Percentiles rank a stretch among this genome's conserved stretches.
These are phyloP conservation scores for Holotrichia oblita DNA, from an alignment of 1,140 invertebrate genomes.

Conservation along the genomic window DNA sequence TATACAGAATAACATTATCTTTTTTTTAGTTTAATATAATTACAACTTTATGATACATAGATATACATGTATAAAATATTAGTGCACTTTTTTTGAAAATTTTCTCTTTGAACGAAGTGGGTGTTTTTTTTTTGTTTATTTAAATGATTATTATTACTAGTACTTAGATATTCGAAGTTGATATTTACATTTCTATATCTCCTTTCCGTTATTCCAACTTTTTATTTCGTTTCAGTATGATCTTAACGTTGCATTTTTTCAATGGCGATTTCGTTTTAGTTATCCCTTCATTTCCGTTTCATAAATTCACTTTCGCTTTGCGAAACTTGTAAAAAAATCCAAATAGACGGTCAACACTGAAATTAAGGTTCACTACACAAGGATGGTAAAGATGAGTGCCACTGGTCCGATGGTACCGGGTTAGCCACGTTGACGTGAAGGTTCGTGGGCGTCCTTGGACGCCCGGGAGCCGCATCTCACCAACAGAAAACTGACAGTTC, in stretches of 20 bases:
- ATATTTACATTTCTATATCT: conserved; percentile 37
- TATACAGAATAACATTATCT: conserved; percentile 45
- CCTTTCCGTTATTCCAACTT: background rate
- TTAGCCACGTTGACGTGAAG: conserved; percentile 33
- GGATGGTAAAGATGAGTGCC: conserved; percentile 50
- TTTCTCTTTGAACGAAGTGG: conserved; percentile 37
- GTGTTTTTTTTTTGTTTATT: conserved; percentile 15
- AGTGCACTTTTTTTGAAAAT: conserved; percentile 42
- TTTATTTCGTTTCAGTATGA: background rate
- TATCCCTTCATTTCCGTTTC: conserved; percentile 25
- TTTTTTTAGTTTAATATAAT: background rate
- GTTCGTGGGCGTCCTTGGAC: conserved; percentile 53
- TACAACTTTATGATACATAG: conserved; percentile 23
- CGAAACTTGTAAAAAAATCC: background rate
- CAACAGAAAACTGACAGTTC: conserved; percentile 79
- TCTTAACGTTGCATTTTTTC: conserved; percentile 38
- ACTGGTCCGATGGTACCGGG: conserved; percentile 38
- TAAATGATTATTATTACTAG: background rate
- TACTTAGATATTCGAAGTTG: conserved; percentile 20
- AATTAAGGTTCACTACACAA: conserved; percentile 48
- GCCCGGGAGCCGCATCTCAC: conserved; percentile 65
- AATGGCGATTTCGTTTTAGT: conserved; percentile 38
- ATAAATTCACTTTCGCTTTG: background rate
- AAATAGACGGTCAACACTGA: conserved; percentile 9
- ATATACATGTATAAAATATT: conserved; percentile 39